Base-by-base conservation (phyloP, 2,113 vertebrate genomes). In the Sterrhoptilus dennistouni region DNA sequence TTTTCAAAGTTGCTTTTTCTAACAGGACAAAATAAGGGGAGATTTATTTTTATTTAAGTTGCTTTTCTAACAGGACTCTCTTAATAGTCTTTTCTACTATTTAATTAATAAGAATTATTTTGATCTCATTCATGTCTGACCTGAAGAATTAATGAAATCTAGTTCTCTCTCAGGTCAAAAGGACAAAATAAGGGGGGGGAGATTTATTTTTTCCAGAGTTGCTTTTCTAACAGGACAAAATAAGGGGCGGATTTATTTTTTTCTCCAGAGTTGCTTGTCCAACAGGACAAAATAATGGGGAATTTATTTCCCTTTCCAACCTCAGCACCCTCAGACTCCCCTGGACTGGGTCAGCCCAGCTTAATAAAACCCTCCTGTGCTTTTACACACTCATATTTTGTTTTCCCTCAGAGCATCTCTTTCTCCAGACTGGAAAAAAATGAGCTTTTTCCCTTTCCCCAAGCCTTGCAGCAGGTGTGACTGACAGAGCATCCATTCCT, bases 311-410 rank as follows among this genome's bases (percentile, higher is more conserved):
- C 42, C 40, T 49, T 54, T 25, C 61, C 75, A 63, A 1, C 28
- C 40, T 27, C 56, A 53, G 47, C 35, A 25, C 19, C 22, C 24
- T 27, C 25, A 27, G 9, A 6, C 2, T 29, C 11, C 56, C 38
- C 2, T 0, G 11, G 35, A 5, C 0, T 0, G 35, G 54, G 23
- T 29, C 82, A 78, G 82, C 24, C 75, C 64, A 20, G 38, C 20
- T 25, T 7, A 9, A 23, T 27, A 27, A 74, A 95, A 78, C 14
- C 40, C 28, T 49, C 5, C 60, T 36, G 29, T 18, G 35, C 31
- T 31, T 28, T 15, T 17, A 0, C 14, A 64, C 38, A 19, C 7
- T 28, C 65, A 13, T 2, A 0, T 8, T 47, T n/a, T 13, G 20
- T 36, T 52, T 11, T 33, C 7, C 53, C 36, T 33, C 2, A 14